Percentiles rank a stretch among this genome's conserved stretches.
Evolutionary conservation across 1,140 invertebrate genomes (phyloP).

Genomic region (Drosophila kanapiae): DNA sequence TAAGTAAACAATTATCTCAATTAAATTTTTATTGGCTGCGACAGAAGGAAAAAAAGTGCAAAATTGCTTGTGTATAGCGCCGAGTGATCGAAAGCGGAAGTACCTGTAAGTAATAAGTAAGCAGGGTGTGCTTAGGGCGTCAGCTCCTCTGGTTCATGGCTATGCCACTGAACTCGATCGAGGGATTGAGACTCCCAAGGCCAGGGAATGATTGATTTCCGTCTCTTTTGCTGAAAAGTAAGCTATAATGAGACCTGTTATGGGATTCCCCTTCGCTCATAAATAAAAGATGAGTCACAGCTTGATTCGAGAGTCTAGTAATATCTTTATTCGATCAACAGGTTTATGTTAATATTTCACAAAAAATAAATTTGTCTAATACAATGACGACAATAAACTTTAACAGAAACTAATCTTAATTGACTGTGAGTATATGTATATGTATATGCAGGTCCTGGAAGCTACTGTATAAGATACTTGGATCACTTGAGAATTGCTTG

Average conservation of each 20-base stretch:
- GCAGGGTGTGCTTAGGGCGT: too few relatives aligned
- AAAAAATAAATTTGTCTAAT: constrained; percentile 32
- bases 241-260: neutral
- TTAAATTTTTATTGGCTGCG: too few relatives aligned
- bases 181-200: too few relatives aligned
- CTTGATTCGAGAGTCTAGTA: constrained; percentile 6
- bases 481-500: constrained; percentile 43
- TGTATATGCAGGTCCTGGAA: neutral
- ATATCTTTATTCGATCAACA: constrained; percentile 44
- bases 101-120: too few relatives aligned
- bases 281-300: constrained; percentile 6
- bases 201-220: neutral
- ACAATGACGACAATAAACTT: constrained; percentile 6
- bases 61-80: too few relatives aligned
- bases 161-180: too few relatives aligned
- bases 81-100: too few relatives aligned
- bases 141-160: too few relatives aligned
- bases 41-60: too few relatives aligned
- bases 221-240: neutral
- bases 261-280: neutral
- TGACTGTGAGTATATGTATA: constrained; percentile 18
- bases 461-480: constrained; percentile 8
- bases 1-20: too few relatives aligned
- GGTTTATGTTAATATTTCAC: neutral
- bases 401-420: constrained; percentile 16